Conservation (phyloP, 2,797 vertebrate genomes). For the Micrastur ruficollis region DNA sequence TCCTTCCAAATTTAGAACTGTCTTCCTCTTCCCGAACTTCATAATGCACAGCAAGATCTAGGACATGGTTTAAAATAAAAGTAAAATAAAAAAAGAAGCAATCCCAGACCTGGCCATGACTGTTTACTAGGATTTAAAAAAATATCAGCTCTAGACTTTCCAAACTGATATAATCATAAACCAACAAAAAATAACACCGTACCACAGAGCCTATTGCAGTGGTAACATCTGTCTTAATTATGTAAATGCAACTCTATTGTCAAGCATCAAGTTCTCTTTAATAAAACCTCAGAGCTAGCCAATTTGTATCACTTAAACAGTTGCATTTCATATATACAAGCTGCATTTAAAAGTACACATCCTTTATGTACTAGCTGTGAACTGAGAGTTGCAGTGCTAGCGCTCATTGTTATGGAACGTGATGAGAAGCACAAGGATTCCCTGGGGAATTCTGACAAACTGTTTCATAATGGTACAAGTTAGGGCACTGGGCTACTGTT, state of each 20-base stretch:
- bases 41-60: not conserved
- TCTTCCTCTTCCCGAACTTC: not conserved
- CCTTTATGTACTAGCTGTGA: not conserved
- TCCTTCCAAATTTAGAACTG: not conserved
- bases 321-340: not conserved
- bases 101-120: rapidly evolving
- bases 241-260: not conserved
- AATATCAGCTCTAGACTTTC: not conserved
- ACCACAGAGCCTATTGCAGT: not conserved
- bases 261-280: not conserved
- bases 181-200: not conserved
- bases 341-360: not conserved
- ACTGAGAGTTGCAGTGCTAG: not conserved
- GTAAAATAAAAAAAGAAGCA: not conserved
- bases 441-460: not conserved
- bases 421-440: not conserved
- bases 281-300: not conserved
- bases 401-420: not conserved
- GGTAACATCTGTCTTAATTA: slow-evolving; percentile 25
- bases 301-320: not conserved
- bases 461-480: not conserved
- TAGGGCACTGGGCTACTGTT: not conserved
- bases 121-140: not conserved
- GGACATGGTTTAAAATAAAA: not conserved
- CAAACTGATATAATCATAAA: not conserved